A percentile compares a stretch with the other conserved stretches of the same genome.
Conservation (phyloP, 2,113 vertebrate genomes). For the Smithornis capensis region DNA sequence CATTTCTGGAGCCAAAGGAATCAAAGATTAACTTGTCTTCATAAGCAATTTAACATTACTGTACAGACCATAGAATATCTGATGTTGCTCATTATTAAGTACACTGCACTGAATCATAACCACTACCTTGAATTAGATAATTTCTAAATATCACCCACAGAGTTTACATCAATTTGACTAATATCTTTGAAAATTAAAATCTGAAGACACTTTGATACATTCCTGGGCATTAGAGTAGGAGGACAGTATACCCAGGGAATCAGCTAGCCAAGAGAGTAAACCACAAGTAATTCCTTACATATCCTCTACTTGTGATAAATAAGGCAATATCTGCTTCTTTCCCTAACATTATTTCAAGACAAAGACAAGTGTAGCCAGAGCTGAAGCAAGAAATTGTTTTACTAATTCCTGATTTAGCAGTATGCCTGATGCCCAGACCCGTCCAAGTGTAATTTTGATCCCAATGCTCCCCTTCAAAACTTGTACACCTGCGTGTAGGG, state of each 20-base stretch:
- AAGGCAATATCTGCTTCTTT: background rate
- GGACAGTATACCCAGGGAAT: background rate
- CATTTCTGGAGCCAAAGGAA: background rate
- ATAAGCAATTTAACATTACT: background rate
- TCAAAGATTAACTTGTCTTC: background rate
- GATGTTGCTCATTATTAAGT: background rate
- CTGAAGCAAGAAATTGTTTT: background rate
- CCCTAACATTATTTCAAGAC: background rate
- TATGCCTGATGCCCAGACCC: background rate
- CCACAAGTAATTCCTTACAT: background rate
- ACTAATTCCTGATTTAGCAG: background rate
- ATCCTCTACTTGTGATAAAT: background rate
- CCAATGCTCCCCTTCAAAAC: background rate
- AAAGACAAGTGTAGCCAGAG: background rate
- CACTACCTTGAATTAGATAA: background rate
- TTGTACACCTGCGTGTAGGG: fast-evolving
- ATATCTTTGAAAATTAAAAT: background rate
- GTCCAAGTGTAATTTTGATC: background rate
- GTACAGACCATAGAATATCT: background rate
- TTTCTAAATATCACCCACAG: background rate
- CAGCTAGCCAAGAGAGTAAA: background rate
- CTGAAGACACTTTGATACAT: background rate
- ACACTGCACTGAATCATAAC: background rate
- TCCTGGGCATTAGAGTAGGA: background rate
- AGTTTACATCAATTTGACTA: background rate